These are phyloP conservation scores for Epinephelus cyanopodus DNA, from an alignment of 2,113 vertebrate genomes.

Conservation along the genomic window DNA sequence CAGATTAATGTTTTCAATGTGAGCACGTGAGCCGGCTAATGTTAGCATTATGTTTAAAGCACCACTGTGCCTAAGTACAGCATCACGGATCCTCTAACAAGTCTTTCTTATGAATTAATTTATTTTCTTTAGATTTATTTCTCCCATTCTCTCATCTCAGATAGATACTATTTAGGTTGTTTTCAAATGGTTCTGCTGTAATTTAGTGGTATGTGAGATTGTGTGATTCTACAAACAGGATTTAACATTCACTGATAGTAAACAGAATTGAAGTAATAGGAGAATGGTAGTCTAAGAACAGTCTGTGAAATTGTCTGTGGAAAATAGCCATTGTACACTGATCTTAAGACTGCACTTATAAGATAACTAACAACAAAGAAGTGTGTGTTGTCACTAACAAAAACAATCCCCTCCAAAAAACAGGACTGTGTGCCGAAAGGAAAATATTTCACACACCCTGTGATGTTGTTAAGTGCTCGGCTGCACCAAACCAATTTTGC, in stretches of 20 bases:
- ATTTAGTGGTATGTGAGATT: background rate
- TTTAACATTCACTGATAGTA: constrained; percentile 3
- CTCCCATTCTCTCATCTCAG: no score
- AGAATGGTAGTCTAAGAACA: background rate
- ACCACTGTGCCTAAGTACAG: no score
- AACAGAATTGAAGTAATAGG: background rate
- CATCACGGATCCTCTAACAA: no score
- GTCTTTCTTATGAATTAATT: no score
- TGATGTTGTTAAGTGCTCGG: constrained; percentile 74
- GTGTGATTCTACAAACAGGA: background rate
- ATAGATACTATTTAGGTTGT: background rate
- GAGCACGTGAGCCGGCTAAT: no score
- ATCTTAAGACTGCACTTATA: constrained; percentile 32
- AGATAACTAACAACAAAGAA: constrained; percentile 39
- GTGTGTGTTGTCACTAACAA: constrained; percentile 16
- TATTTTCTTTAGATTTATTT: no score
- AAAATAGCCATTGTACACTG: constrained; percentile 24
- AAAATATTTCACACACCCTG: constrained; percentile 58
- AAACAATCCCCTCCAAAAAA: constrained; percentile 30
- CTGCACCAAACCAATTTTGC: constrained; percentile 77
- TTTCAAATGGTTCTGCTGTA: background rate
- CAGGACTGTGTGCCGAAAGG: constrained; percentile 38
- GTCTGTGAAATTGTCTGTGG: background rate
- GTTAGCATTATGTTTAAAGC: no score
- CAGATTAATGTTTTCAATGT: no score